These are phyloP conservation scores for Tortrix viridana DNA, from an alignment of 2,888 invertebrate genomes.

Conservation along the genomic window DNA sequence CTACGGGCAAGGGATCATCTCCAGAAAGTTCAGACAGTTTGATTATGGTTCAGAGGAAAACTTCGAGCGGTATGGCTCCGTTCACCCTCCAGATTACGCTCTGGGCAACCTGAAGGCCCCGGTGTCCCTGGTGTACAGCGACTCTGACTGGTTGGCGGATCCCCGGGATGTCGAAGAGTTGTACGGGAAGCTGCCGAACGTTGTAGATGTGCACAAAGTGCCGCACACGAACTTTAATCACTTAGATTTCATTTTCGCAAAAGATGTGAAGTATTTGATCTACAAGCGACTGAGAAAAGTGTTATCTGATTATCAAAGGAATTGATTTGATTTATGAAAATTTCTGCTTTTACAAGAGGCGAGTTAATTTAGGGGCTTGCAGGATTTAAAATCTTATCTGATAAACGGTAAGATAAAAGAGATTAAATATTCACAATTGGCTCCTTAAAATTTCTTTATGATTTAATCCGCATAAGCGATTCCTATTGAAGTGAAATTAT, in stretches of 20 bases:
- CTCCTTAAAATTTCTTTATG: too few species aligned
- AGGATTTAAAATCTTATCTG: too few species aligned
- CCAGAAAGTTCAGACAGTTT: conserved; percentile 59
- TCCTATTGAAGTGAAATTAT: too few species aligned
- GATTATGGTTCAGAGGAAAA: conserved; percentile 63
- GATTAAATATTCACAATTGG: too few species aligned
- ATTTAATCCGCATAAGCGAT: too few species aligned
- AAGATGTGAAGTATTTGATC: conserved; percentile 60
- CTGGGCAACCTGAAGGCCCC: conserved; percentile 59
- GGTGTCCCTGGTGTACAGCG: conserved; percentile 66
- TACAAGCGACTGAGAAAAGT: conserved; percentile 38
- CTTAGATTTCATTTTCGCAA: conserved; percentile 66
- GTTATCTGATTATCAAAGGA: conserved; percentile 17
- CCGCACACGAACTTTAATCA: conserved; percentile 76
- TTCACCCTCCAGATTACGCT: conserved; percentile 59
- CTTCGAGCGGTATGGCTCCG: conserved; percentile 54
- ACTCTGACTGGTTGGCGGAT: conserved; percentile 87
- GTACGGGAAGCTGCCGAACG: conserved; percentile 77
- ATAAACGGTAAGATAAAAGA: too few species aligned
- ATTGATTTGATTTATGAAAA: background rate
- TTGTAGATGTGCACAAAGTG: conserved; percentile 82
- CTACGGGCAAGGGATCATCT: conserved; percentile 76
- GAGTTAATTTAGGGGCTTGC: too few species aligned
- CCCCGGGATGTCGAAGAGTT: conserved; percentile 82
- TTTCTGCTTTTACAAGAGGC: too few species aligned